Evolutionary conservation across 2,888 invertebrate species (phyloP), one percentile per base, ranked within the genome.

Genomic region (Watsonalla binaria): DNA sequence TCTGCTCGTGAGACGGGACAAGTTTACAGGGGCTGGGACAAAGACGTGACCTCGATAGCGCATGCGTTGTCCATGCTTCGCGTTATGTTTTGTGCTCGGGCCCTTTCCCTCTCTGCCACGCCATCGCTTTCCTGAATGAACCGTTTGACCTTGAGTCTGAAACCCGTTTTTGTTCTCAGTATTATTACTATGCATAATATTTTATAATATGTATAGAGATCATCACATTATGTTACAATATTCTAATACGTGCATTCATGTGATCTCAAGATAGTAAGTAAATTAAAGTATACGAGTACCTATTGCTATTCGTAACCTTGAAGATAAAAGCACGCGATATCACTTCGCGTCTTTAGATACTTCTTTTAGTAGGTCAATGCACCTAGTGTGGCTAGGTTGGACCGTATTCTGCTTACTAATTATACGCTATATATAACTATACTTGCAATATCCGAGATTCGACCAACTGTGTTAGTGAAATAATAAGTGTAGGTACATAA

Each of bases 41-140:
- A 61, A 63, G 71, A 76, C 74, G 80, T 79, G 78, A 78, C 78
- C 77, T 62, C 57, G 61, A 62, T 54, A 56, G 65, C 80, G 80
- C 78, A 82, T 82, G 81, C 82, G 80, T 74, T 58, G 61, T 69
- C 57, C 54, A 52, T 51, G 34, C 54, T 59, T 56, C 65, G 55
- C 61, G 61, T 58, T 66, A 67, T 68, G 61, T 66, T 56, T 63
- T 56, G 56, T 55, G 58, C 11, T 8, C 13, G 35, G 13, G 34
- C 49, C 49, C 15, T 8, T 49, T 39, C 39, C 46, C 48, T 7
- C 45, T 49, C 46, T 33, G 57, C 58, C 54, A 56, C 56, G 59
- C 60, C 60, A 59, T 56, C 52, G 60, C 56, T 47, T 56, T 62
- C 64, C 59, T 59, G 64, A 60, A 69, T 59, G 68, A 68, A 70